Percentiles rank a stretch among this genome's conserved stretches.
phyloP scores from a whole-genome alignment of 2,888 invertebrate species.

The Agrochola litura region DNA sequence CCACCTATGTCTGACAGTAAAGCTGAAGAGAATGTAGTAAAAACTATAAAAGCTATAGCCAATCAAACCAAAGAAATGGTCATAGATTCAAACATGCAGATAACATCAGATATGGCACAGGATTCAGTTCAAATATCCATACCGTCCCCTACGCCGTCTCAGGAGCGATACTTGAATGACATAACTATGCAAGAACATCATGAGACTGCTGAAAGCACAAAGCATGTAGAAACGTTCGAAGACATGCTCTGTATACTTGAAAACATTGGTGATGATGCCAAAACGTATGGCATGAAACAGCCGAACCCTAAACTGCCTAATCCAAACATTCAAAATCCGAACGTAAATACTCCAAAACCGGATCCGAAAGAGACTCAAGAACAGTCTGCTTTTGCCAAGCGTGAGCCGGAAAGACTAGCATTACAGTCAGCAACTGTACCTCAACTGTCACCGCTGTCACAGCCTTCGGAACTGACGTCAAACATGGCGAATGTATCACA shows the following conservation, averaged over 20 bases:
- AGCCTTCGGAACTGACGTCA: conserved; percentile 93
- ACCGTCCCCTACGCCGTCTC: conserved; percentile 92
- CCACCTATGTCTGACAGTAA: conserved; percentile 72
- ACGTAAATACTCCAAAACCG: conserved; percentile 69
- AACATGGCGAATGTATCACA: conserved; percentile 94
- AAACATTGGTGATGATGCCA: conserved; percentile 90
- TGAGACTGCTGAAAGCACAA: conserved; percentile 87
- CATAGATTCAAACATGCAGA: conserved; percentile 90
- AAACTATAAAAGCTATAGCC: conserved; percentile 89
- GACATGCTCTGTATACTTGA: conserved; percentile 93
- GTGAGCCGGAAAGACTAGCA: conserved; percentile 81
- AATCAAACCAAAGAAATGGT: conserved; percentile 90
- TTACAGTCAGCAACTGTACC: conserved; percentile 91
- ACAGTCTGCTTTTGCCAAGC: conserved; percentile 76
- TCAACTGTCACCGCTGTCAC: conserved; percentile 93
- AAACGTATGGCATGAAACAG: conserved; percentile 80
- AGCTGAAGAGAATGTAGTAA: conserved; percentile 84
- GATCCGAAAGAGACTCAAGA: conserved; percentile 79
- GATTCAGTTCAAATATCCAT: conserved; percentile 92
- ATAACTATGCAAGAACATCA: conserved; percentile 91
- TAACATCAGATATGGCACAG: conserved; percentile 90
- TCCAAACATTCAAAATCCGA: conserved; percentile 69
- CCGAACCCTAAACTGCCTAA: conserved; percentile 68
- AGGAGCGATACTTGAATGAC: conserved; percentile 92
- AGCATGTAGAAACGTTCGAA: conserved; percentile 92